Conservation (phyloP, 2,888 invertebrate genomes). For the Synanthedon formicaeformis region DNA sequence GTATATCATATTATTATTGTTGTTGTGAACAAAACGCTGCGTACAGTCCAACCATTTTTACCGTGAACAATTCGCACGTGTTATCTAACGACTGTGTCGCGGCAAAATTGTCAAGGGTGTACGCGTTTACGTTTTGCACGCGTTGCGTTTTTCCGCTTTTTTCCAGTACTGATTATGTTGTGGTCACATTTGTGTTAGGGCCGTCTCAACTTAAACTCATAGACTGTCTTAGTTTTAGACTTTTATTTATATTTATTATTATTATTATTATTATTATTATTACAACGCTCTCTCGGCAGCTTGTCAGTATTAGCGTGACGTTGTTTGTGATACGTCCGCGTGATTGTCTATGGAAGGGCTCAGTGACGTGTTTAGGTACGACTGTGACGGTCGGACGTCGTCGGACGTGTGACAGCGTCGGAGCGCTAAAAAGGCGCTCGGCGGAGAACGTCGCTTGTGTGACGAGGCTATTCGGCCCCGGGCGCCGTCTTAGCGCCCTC, state of each 20-base stretch:
- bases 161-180: constrained; percentile 49
- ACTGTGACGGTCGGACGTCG: background rate
- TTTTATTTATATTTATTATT: constrained; percentile 8
- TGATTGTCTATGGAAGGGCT: background rate
- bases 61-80: background rate
- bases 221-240: constrained; percentile 20
- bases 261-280: too few relatives aligned
- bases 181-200: constrained; percentile 9
- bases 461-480: background rate
- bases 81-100: background rate
- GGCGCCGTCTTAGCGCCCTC: constrained; percentile 13
- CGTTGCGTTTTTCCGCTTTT: constrained; percentile 38
- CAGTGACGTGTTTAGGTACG: background rate
- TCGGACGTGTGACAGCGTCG: background rate
- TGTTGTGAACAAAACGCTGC: background rate
- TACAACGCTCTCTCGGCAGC: constrained; percentile 21
- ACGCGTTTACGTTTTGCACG: constrained; percentile 4
- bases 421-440: constrained; percentile 15
- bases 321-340: background rate
- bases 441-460: background rate
- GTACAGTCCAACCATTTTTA: background rate
- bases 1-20: constrained; percentile 20
- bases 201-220: constrained; percentile 24
- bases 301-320: constrained; percentile 34
- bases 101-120: background rate